Evolutionary conservation across 2,888 invertebrate genomes (phyloP), one percentile per base, ranked within the genome.

Genomic region (Frankliniella intonsa): DNA sequence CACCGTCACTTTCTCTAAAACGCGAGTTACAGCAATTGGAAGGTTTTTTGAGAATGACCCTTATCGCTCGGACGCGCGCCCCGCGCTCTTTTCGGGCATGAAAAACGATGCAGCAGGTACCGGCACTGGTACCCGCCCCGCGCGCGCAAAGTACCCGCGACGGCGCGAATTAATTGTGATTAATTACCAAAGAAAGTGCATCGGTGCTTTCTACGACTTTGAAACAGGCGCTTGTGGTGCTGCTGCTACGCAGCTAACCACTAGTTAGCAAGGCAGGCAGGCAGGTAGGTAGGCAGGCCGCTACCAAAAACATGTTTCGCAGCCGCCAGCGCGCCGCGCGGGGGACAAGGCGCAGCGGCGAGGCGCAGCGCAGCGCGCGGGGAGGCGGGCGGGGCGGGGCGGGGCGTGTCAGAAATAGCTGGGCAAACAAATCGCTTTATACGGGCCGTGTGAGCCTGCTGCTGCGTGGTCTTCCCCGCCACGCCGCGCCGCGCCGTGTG

Each of bases 341-440:
- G 22, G 55, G 55, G 55, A 14, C 55, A 55, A 19, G 55, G 14
- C 55, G 55, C n/a, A n/a, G n/a, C n/a, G n/a, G n/a, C 55, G 55
- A 19, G 11, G 55, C 55, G 38, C 38, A 38, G 38, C 38, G 5
- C 38, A 5, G 38, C 38, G 38, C 38, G 38, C 38, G 5, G 38
- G 38, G 38, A 38, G 38, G 38, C 38, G 11, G 55, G 55, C 55
- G 65, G 65, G 65, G 19, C 65, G 22, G n/a, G 22, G 69, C 69
- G 69, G 69, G 11, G 69, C 7, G 69, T 12, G 69, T 22, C 69
- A 25, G 69, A 25, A 76, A 76, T 22, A 12, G 69, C 25, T 12
- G 69, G 10, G 69, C 69, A 76, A 76, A 76, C 25, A 25, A 76
- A 76, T 76, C 69, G 69, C 69, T 76, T 76, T 76, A 76, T 76